Base-by-base conservation (phyloP, 2,888 invertebrate species). In the Ectemnius cavifrons region DNA sequence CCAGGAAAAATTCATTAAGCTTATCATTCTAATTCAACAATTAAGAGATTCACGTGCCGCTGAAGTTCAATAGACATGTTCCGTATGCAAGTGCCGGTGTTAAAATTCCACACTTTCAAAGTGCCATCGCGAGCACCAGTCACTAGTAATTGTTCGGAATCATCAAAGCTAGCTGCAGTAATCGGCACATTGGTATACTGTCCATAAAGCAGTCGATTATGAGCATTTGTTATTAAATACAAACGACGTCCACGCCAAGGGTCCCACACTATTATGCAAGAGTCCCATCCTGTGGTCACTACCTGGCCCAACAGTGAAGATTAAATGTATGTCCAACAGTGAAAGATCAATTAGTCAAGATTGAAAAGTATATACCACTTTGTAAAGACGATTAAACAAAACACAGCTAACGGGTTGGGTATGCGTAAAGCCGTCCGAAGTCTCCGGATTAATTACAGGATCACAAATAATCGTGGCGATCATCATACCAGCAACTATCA, bases 81-180 rank as follows among this genome's bases (percentile, higher is more conserved):
- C 77, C 95, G 92, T 75, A 96, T 88, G 83, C 96, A 96, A 6
- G 93, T 92, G 0, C 96, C 96, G 27, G 95, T 95, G 87, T 96
- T 96, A 86, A 96, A 97, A 90, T 96, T 96, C 97, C 97, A 97
- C 46, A 96, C 92, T 92, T 95, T 95, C 6, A 97, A 91, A 0
- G 94, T 93, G 13, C 97, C 97, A 89, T 96, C 94, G 64, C 94
- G 93, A 0, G 96, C 96, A 1, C 96, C 97, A 0, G 96, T 96
- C 70, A 96, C 90, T 37, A 97, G 92, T 71, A 95, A 92, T 86
- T 96, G 95, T 80, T 93, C 92, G 23, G 94, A 94, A 0, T 95
- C 94, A 91, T 97, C 96, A 89, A 96, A 96, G 84, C 94, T 93
- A 28, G 95, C 95, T 3, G 95, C 94, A 0, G 96, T 96, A 78